Percentiles rank a stretch among this genome's conserved stretches.
Conservation (phyloP, 2,888 invertebrate species). For the Hypselothyrea guttata region DNA sequence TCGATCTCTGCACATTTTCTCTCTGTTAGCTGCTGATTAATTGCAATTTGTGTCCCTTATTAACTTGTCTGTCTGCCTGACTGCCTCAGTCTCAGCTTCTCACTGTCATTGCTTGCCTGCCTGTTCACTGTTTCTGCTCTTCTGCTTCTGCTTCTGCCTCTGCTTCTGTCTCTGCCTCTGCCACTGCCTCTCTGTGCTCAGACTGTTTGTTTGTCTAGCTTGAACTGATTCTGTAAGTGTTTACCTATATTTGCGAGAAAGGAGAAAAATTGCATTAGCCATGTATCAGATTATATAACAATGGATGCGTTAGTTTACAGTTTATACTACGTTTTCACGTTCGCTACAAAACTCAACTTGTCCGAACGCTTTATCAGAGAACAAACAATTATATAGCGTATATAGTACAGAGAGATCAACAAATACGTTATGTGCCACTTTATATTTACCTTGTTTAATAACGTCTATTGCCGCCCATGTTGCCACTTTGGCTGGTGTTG, state of each 20-base stretch:
- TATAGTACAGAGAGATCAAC: not conserved
- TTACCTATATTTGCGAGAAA: slow-evolving; percentile 80
- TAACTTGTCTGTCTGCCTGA: slow-evolving; percentile 45
- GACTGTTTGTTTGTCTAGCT: slow-evolving; percentile 73
- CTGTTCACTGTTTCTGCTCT: slow-evolving; percentile 35
- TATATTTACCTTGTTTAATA: slow-evolving; percentile 76
- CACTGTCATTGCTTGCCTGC: slow-evolving; percentile 53
- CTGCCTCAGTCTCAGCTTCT: slow-evolving; percentile 58
- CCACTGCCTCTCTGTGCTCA: slow-evolving; percentile 65
- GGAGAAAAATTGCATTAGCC: slow-evolving; percentile 76
- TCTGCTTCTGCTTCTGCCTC: slow-evolving; percentile 72
- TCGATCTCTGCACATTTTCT: slow-evolving; percentile 42
- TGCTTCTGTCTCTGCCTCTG: slow-evolving; percentile 67
- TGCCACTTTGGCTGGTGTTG: slow-evolving; percentile 75
- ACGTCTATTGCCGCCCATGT: slow-evolving; percentile 79
- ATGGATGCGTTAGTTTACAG: slow-evolving; percentile 24
- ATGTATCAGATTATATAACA: slow-evolving; percentile 37
- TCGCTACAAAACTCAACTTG: slow-evolving; percentile 25
- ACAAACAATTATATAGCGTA: slow-evolving; percentile 9
- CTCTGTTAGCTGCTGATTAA: slow-evolving; percentile 38
- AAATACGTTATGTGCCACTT: not conserved
- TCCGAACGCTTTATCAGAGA: slow-evolving; percentile 32
- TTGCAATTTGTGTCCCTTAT: slow-evolving; percentile 28
- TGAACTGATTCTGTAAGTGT: slow-evolving; percentile 77
- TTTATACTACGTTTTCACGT: slow-evolving; percentile 24